phyloP scores from a whole-genome alignment of 2,113 vertebrate species.

The Percopsis transmontana region DNA sequence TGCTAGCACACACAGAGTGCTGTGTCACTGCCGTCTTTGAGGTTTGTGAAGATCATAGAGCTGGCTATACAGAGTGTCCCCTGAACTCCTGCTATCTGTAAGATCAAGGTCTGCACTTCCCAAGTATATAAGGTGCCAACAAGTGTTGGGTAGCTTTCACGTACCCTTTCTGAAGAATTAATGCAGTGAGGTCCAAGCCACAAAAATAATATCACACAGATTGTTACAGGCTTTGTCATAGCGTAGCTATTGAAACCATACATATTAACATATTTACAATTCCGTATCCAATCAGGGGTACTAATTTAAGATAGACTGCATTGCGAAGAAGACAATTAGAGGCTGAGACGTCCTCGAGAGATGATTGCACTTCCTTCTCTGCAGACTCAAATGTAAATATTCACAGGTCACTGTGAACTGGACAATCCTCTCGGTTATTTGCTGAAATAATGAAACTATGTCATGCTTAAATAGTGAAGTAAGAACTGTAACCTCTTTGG shows the following conservation, averaged over 20 bases:
- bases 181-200: too few species aligned
- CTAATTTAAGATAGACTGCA: background rate
- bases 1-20: slow-evolving; percentile 46
- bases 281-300: background rate
- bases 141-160: background rate
- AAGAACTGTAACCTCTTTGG: slow-evolving; percentile 20
- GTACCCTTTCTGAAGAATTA: too few species aligned
- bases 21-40: slow-evolving; percentile 46
- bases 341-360: background rate
- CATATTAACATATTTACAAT: background rate
- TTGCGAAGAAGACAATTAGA: background rate
- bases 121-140: background rate
- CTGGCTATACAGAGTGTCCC: slow-evolving; percentile 10
- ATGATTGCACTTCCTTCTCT: slow-evolving; percentile 6
- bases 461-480: slow-evolving; percentile 17
- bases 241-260: too few species aligned
- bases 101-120: background rate
- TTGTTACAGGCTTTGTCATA: too few species aligned
- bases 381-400: slow-evolving; percentile 19
- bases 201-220: too few species aligned
- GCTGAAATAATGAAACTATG: slow-evolving; percentile 44
- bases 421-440: background rate
- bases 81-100: slow-evolving; percentile 4
- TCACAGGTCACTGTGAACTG: slow-evolving; percentile 2
- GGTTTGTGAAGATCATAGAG: slow-evolving; percentile 8